These are phyloP conservation scores for Sturnira hondurensis DNA, from an alignment of 2,113 vertebrate genomes.

Conservation along the genomic window DNA sequence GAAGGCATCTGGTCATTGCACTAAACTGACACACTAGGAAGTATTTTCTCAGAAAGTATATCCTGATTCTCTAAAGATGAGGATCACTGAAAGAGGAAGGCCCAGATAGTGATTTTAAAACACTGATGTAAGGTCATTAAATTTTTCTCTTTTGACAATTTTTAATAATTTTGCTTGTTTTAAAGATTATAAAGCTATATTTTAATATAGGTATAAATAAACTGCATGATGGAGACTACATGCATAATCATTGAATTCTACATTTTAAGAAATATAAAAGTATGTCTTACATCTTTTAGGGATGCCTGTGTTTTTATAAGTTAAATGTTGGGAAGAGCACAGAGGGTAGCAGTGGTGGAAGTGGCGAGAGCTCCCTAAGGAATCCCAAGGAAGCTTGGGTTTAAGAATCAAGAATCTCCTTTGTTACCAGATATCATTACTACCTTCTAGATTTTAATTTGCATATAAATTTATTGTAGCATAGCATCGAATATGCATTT, in stretches of 20 bases:
- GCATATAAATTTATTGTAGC: slow-evolving; percentile 41
- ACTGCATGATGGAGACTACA: neutral
- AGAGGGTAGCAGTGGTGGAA: neutral
- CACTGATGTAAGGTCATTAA: neutral
- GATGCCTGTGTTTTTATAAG: neutral
- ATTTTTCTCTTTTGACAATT: neutral
- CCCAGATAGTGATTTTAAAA: neutral
- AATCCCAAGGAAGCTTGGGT: slow-evolving; percentile 16
- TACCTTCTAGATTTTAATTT: slow-evolving; percentile 52
- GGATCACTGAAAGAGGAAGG: neutral
- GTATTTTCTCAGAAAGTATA: neutral
- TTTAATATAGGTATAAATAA: neutral
- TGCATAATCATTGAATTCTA: neutral
- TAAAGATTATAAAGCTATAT: neutral
- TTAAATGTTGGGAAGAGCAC: neutral
- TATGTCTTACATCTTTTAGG: neutral
- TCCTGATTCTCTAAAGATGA: neutral
- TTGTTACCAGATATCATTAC: slow-evolving; percentile 9
- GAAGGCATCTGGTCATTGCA: neutral
- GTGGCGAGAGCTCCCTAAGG: neutral
- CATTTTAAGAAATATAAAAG: neutral
- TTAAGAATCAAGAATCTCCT: slow-evolving; percentile 10
- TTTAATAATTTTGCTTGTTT: neutral
- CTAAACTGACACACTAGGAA: neutral
- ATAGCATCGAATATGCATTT: slow-evolving; percentile 46